These are phyloP conservation scores for Drosophila truncata DNA, from an alignment of 1,140 invertebrate species.

Conservation along the genomic window DNA sequence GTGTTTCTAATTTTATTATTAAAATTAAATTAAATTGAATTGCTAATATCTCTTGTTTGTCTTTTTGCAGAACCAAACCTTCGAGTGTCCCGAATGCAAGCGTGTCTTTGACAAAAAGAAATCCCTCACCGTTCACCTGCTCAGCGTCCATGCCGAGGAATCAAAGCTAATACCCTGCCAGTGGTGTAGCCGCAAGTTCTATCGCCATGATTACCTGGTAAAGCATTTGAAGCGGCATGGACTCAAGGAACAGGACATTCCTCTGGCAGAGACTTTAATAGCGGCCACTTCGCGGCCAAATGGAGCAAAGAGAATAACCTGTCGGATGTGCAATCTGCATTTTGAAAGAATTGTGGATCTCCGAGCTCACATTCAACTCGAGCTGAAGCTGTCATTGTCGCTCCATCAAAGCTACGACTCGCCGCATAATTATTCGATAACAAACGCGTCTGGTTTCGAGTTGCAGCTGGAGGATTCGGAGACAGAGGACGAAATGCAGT, in stretches of 20 bases:
- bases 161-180: constrained; percentile 85
- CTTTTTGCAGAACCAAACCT: constrained; percentile 67
- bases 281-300: constrained; percentile 68
- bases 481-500: constrained; percentile 75
- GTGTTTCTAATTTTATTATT: too few relatives aligned
- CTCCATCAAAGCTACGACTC: constrained; percentile 64
- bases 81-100: constrained; percentile 86
- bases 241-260: constrained; percentile 64
- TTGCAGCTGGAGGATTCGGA: constrained; percentile 76
- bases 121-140: constrained; percentile 86
- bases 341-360: constrained; percentile 66
- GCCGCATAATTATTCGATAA: constrained; percentile 74
- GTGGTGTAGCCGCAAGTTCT: constrained; percentile 87
- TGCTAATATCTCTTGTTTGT: background rate
- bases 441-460: constrained; percentile 75
- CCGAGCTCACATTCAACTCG: constrained; percentile 65
- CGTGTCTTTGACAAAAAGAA: constrained; percentile 86
- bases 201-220: constrained; percentile 85
- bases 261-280: constrained; percentile 71
- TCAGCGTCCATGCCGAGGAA: constrained; percentile 85
- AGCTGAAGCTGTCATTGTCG: constrained; percentile 63
- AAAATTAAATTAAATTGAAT: too few relatives aligned
- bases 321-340: constrained; percentile 72
- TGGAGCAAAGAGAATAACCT: constrained; percentile 67
- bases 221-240: constrained; percentile 76